These are phyloP conservation scores for Drosophila nigromelanica DNA, from an alignment of 1,140 invertebrate species.

Conservation along the genomic window DNA sequence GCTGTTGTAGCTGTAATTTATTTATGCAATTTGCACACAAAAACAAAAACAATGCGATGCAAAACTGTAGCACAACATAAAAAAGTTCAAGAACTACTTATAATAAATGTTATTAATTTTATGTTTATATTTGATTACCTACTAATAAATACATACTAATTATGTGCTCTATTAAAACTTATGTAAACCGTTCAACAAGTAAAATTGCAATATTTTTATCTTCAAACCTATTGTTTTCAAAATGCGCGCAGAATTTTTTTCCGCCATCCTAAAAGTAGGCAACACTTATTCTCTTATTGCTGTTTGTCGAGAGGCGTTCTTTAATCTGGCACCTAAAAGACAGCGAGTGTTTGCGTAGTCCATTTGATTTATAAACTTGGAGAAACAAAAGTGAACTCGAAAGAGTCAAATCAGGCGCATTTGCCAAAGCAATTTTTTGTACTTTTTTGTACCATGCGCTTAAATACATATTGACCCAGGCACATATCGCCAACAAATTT, in stretches of 20 bases:
- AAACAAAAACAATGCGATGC: constrained; percentile 17
- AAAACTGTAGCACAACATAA: constrained; percentile 22
- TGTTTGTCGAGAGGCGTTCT: no score
- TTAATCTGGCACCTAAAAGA: no score
- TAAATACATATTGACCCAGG: no score
- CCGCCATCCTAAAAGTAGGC: constrained; percentile 21
- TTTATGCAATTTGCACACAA: constrained; percentile 50
- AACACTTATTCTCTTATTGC: background rate
- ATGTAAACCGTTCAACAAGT: constrained; percentile 56
- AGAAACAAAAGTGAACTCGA: no score
- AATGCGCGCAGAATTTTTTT: background rate
- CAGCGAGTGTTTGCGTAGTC: no score
- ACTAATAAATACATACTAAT: constrained; percentile 71
- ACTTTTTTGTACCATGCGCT: background rate
- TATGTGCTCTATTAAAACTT: constrained; percentile 73
- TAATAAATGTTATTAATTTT: constrained; percentile 55
- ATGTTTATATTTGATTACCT: constrained; percentile 57
- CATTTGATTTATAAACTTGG: no score
- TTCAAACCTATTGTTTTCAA: constrained; percentile 2
- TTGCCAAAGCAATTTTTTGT: no score
- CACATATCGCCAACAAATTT: background rate
- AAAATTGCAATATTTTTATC: background rate
- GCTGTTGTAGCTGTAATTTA: constrained; percentile 64
- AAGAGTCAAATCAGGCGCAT: no score
- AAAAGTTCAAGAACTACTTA: constrained; percentile 35